These are phyloP conservation scores for Pocota personata DNA, from an alignment of 2,888 invertebrate genomes.

Conservation along the genomic window DNA sequence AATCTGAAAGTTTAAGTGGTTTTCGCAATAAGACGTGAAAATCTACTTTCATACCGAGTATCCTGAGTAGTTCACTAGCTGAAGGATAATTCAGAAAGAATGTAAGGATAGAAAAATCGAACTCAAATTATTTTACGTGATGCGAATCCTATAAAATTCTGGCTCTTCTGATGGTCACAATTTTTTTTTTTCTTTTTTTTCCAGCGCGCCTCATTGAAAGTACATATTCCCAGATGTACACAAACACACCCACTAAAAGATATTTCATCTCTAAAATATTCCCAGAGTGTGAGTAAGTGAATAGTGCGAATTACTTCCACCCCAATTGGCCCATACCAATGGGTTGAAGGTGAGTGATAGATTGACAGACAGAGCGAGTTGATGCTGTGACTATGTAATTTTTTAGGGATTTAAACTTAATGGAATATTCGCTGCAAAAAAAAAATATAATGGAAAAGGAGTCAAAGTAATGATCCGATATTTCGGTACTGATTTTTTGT, in stretches of 20 bases:
- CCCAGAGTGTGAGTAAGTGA: conserved; percentile 12
- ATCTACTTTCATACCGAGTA: not conserved
- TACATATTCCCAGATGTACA: not conserved
- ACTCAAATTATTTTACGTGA: conserved; percentile 61
- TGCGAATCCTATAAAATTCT: conserved; percentile 42
- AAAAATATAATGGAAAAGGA: not conserved
- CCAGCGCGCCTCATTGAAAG: not conserved
- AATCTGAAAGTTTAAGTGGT: conserved; percentile 23
- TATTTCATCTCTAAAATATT: conserved; percentile 9
- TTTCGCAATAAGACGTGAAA: conserved; percentile 36
- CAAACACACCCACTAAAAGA: not conserved
- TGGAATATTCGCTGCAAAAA: conserved; percentile 23
- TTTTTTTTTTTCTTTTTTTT: not conserved
- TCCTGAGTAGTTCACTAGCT: not conserved
- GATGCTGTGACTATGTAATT: conserved; percentile 23
- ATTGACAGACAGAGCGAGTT: conserved; percentile 29
- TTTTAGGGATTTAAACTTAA: conserved; percentile 41
- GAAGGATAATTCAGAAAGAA: conserved; percentile 7
- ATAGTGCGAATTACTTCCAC: conserved; percentile 29
- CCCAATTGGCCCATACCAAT: not conserved
- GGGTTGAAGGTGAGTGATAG: conserved; percentile 33
- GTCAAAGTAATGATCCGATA: not conserved
- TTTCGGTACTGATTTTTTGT: not conserved
- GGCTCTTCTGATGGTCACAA: conserved; percentile 6
- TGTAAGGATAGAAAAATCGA: conserved; percentile 34